Percentiles rank a stretch among this genome's conserved stretches.
Conservation (phyloP, 2,113 vertebrate species). For the Bos taurus region ARS-UCD2.0 NC_037339.1:69510501-69511000, state of each 20-base stretch:
- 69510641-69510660: fast-evolving
- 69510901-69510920: constrained; percentile 88
- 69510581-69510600: not conserved
- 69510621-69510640: not conserved
- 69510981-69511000: not conserved
- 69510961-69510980: constrained; percentile 95
- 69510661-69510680: no score
- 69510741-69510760: not conserved
- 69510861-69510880: constrained; percentile 91
- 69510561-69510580: not conserved
- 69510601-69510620: not conserved
- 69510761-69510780: constrained; percentile 48
- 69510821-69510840: constrained; percentile 86
- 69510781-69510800: constrained; percentile 93
- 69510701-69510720: fast-evolving
- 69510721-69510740: fast-evolving
- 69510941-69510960: constrained; percentile 94
- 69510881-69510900: constrained; percentile 88
- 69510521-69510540: fast-evolving
- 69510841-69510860: constrained; percentile 92
- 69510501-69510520: fast-evolving
- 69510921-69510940: constrained; percentile 93
- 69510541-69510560: not conserved
- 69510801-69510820: constrained; percentile 89
- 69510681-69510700: no score